Base-by-base conservation (phyloP, 2,797 vertebrate species). In the Pipistrellus kuhlii region DNA sequence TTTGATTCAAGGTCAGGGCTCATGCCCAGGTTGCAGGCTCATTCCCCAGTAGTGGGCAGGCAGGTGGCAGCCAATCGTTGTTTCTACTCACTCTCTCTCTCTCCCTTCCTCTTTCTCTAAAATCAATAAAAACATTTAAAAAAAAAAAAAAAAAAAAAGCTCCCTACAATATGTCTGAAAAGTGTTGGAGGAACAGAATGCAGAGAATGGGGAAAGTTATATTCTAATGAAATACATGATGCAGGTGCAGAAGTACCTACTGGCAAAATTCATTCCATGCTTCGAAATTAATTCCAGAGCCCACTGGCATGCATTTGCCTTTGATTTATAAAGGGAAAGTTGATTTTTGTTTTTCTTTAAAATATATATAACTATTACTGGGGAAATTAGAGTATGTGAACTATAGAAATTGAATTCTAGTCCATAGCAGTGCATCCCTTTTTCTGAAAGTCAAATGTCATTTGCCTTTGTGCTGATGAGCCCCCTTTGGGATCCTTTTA, bases 281-380 rank as follows among this genome's bases (percentile, higher is more conserved):
- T 94, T 92, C 83, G 57, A 94, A 95, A 94, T 96, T 76, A 92
- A 94, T 94, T 89, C 91, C 46, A 76, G 85, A 88, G 53, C 83
- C 73, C 64, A 38, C 30, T 73, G 62, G 71, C 68, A 93, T 94
- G 76, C 72, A 92, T 94, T 94, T 92, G 77, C 90, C 86, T 94
- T 92, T 92, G 71, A 88, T 84, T 94, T 93, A 81, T 72, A 94
- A 94, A 96, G 17, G 35, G 12, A 30, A 92, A 96, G 85, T 55
- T 68, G 23, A 71, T 81, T 96, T 86, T 88, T 96, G 93, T 89
- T 93, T 38, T 89, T 93, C 91, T 96, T 96, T 94, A 90, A 94
- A 92, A 92, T 96, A 48, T 88, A 93, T 93, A 69, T 91, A 68
- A 93, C 76, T 84, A 84, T 90, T 94, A 93, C 15, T 51, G 57